Evolutionary conservation across 2,113 vertebrate genomes (phyloP).

Genomic region (Camelus bactrianus): DNA sequence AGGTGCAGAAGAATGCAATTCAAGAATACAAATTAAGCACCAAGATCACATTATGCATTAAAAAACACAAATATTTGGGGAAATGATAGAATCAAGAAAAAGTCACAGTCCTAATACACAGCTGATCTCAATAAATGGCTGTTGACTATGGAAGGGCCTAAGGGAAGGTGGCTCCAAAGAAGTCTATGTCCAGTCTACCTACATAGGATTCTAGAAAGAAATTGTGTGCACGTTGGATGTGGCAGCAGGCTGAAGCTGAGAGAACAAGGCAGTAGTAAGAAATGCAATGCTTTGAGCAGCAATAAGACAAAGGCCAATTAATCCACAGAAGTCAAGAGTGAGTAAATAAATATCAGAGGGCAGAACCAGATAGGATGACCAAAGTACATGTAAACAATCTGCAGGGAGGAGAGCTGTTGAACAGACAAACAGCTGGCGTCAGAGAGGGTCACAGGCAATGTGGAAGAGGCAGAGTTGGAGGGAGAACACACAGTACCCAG

Average conservation of each 20-base stretch:
- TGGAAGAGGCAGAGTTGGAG: background rate
- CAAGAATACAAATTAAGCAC: background rate
- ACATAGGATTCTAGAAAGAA: slow-evolving; percentile 1
- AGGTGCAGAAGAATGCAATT: slow-evolving; percentile 9
- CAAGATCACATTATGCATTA: slow-evolving; percentile 29
- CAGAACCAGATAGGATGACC: slow-evolving; percentile 67
- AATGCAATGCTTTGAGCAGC: slow-evolving; percentile 18
- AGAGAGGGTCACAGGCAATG: slow-evolving; percentile 9
- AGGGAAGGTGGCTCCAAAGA: background rate
- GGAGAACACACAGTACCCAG: background rate
- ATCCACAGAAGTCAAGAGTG: slow-evolving; percentile 71
- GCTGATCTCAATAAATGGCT: slow-evolving; percentile 6
- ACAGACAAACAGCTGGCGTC: background rate
- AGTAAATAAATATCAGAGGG: slow-evolving; percentile 71
- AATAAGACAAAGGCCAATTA: slow-evolving; percentile 66
- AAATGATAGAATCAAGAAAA: slow-evolving; percentile 29
- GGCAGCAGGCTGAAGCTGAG: background rate
- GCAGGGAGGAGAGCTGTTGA: slow-evolving; percentile 41
- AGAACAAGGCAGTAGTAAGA: slow-evolving; percentile 41
- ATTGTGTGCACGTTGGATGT: background rate
- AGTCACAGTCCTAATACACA: background rate
- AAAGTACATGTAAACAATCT: slow-evolving; percentile 76
- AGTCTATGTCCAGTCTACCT: background rate
- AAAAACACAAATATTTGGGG: slow-evolving; percentile 34
- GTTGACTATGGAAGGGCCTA: background rate